Base-by-base conservation (phyloP, 2,888 invertebrate species). In the Sepiola atlantica region DNA sequence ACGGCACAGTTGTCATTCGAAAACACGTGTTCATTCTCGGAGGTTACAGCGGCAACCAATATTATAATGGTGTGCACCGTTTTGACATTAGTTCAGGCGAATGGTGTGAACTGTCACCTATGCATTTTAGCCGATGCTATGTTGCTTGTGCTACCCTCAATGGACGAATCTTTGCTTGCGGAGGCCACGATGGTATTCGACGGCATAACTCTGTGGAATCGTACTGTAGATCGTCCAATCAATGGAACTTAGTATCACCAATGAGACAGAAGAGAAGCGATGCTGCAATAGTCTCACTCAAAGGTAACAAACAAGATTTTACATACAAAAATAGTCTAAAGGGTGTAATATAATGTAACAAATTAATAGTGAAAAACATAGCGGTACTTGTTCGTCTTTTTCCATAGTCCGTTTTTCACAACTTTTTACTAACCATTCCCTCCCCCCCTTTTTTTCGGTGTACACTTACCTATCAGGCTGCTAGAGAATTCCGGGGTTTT, bases 171-270 rank as follows among this genome's bases (percentile, higher is more conserved):
- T 97, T 97, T 95, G 97, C 97, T 0, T 96, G 97, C 93, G 97
- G 97, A 0, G 97, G 97, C 1, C 97, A 97, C 95, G 97, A 97
- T 95, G 97, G 97, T 0, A 98, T 98, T 96, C 98, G 98, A 97
- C 98, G 99, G 24, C 98, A 99, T 97, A 98, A 98, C 96, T 98
- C 98, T 0, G 99, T 98, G 0, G 99, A 99, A 97, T 98, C 98
- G 94, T 99, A 99, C 97, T 98, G 98, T 97, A 98, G 98, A 91
- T 98, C 98, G 94, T 98, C 98, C 35, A 99, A 99, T 97, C 99
- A 99, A 97, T 97, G 97, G 97, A 98, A 98, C 0, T 97, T 98
- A 95, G 98, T 99, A 35, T 98, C 98, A 0, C 98, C 98, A 0
- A 99, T 99, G 99, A 98, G 94, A 97, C 95, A 96, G 94, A 98